Evolutionary conservation across 2,888 invertebrate species (phyloP).

Genomic region (Melieria picta): DNA sequence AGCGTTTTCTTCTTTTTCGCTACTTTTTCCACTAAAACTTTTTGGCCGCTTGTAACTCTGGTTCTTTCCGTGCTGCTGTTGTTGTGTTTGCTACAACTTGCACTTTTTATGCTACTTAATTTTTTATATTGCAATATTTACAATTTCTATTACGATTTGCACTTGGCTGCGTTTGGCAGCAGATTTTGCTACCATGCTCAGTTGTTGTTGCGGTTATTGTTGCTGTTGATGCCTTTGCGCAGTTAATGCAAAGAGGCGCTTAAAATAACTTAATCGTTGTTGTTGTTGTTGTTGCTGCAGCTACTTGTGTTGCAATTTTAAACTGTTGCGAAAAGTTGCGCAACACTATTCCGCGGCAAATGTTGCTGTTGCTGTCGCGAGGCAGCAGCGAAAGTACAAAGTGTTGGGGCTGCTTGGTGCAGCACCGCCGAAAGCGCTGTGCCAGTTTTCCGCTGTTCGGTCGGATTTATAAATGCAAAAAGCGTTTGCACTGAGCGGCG

Average conservation of each 20-base stretch:
- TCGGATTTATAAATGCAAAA: background rate
- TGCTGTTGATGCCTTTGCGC: background rate
- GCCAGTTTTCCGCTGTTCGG: background rate
- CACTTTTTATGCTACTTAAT: background rate
- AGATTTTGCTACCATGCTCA: background rate
- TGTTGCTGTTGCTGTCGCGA: background rate
- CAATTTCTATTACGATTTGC: slow-evolving; percentile 23
- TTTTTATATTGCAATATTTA: slow-evolving; percentile 26
- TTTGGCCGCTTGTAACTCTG: too few relatives aligned
- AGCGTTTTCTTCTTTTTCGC: too few relatives aligned
- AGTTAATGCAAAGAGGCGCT: background rate
- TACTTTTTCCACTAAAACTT: too few relatives aligned
- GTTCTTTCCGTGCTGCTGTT: background rate
- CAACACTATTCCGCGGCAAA: background rate
- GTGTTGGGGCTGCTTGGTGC: background rate
- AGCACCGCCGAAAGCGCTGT: background rate
- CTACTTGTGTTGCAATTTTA: slow-evolving; percentile 2
- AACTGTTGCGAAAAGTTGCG: slow-evolving; percentile 5
- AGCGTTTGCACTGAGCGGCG: too few relatives aligned
- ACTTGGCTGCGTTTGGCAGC: background rate
- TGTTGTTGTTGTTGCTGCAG: background rate
- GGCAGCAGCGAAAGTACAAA: background rate
- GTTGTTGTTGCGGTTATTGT: background rate
- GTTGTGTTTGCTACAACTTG: background rate
- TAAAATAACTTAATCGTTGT: background rate